These are phyloP conservation scores for Lanistes nyassanus DNA, from an alignment of 1,140 invertebrate genomes.

Conservation along the genomic window DNA sequence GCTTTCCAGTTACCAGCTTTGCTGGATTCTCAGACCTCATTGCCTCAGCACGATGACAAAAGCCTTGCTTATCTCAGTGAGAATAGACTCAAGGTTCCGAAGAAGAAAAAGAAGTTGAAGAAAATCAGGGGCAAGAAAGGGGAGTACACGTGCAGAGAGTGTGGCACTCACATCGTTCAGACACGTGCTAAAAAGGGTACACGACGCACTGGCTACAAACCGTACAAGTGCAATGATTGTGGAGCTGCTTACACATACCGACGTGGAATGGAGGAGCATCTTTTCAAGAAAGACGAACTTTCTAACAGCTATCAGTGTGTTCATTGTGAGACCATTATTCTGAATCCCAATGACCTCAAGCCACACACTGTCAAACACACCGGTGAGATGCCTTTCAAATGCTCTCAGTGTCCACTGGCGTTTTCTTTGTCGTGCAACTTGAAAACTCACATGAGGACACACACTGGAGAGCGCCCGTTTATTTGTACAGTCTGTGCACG, in stretches of 20 bases:
- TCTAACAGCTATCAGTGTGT: not conserved
- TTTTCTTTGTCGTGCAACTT: constrained; percentile 69
- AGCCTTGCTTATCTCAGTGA: not conserved
- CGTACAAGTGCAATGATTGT: constrained; percentile 10
- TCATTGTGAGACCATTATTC: constrained; percentile 32
- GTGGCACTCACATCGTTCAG: constrained; percentile 7
- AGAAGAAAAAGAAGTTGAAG: constrained; percentile 13
- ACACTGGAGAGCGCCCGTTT: constrained; percentile 34
- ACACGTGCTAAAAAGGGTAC: not conserved
- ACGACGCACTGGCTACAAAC: not conserved
- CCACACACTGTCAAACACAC: constrained; percentile 72
- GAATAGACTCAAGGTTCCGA: not conserved
- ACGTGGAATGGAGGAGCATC: constrained; percentile 2
- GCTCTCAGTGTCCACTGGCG: constrained; percentile 86
- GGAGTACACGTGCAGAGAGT: constrained; percentile 11
- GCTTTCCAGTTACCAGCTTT: not conserved
- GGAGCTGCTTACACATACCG: constrained; percentile 11
- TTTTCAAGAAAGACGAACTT: not conserved
- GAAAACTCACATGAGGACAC: constrained; percentile 23
- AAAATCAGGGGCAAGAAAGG: not conserved
- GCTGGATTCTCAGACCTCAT: not conserved
- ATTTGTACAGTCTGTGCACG: constrained; percentile 16
- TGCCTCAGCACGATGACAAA: not conserved
- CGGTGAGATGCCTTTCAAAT: constrained; percentile 88
- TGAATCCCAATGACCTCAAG: constrained; percentile 32